These are phyloP conservation scores for Urocynchramus pylzowi DNA, from an alignment of 2,113 vertebrate genomes.

Conservation along the genomic window DNA sequence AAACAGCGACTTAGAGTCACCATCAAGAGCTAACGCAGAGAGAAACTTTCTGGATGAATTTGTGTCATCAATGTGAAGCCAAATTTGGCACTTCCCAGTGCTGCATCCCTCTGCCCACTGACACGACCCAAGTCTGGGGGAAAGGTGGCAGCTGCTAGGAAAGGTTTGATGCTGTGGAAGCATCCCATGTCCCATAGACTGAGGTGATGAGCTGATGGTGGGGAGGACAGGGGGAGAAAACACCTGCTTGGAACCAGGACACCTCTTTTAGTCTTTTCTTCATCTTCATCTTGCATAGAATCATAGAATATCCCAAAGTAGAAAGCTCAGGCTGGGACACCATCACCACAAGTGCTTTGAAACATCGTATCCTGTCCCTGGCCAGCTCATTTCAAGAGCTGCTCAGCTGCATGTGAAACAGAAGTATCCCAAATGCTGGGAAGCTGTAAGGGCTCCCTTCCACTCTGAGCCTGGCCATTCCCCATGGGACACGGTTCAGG, in stretches of 20 bases:
- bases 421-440: not conserved
- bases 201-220: not conserved
- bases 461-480: not conserved
- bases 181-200: rapidly evolving
- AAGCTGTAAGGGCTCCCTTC: not conserved
- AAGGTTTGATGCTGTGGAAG: not conserved
- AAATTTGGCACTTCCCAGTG: not conserved
- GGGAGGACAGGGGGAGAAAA: not conserved
- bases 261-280: not conserved
- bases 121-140: not conserved
- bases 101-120: not conserved
- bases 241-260: not conserved
- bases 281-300: not conserved
- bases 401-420: rapidly evolving
- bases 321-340: not conserved
- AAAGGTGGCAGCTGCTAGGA: not conserved
- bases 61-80: not conserved
- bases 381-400: not conserved
- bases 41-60: not conserved
- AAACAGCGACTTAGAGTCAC: not conserved
- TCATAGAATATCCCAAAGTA: not conserved
- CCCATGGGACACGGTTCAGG: rapidly evolving
- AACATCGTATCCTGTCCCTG: not conserved
- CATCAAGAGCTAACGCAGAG: not conserved
- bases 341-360: rapidly evolving